Evolutionary conservation across 1,140 invertebrate genomes (phyloP).

Genomic region (Dolichoris vasculosae): DNA sequence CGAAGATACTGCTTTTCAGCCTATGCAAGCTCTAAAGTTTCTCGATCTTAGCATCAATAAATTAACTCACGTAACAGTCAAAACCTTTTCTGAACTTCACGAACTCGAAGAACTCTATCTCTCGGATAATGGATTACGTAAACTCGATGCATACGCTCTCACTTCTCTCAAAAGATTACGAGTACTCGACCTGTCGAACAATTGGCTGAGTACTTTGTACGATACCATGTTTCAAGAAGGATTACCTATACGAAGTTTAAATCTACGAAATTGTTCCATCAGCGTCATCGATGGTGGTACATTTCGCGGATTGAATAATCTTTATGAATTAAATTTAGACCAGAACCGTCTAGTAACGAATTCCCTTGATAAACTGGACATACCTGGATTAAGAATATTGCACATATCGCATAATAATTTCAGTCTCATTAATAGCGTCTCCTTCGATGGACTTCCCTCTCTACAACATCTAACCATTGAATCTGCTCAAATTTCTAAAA

Average conservation of each 20-base stretch:
- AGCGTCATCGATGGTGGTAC: slow-evolving; percentile 79
- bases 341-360: slow-evolving; percentile 82
- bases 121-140: slow-evolving; percentile 76
- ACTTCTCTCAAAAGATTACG: slow-evolving; percentile 78
- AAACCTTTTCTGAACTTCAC: slow-evolving; percentile 82
- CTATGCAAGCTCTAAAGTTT: slow-evolving; percentile 84
- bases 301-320: slow-evolving; percentile 79
- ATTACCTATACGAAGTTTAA: slow-evolving; percentile 76
- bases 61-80: slow-evolving; percentile 78
- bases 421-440: slow-evolving; percentile 79
- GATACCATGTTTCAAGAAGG: slow-evolving; percentile 79
- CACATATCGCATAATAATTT: slow-evolving; percentile 87
- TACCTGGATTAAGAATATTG: slow-evolving; percentile 83
- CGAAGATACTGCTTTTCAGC: slow-evolving; percentile 85
- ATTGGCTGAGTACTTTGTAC: slow-evolving; percentile 76
- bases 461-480: slow-evolving; percentile 84
- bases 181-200: slow-evolving; percentile 79
- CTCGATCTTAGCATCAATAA: slow-evolving; percentile 86
- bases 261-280: slow-evolving; percentile 79
- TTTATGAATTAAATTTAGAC: slow-evolving; percentile 83
- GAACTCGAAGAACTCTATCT: slow-evolving; percentile 81
- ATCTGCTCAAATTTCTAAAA: slow-evolving; percentile 79
- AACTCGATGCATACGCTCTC: slow-evolving; percentile 77
- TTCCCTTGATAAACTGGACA: slow-evolving; percentile 82
- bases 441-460: slow-evolving; percentile 84